phyloP scores from a whole-genome alignment of 2,113 vertebrate genomes.

The Pseudorectes ferrugineus region DNA sequence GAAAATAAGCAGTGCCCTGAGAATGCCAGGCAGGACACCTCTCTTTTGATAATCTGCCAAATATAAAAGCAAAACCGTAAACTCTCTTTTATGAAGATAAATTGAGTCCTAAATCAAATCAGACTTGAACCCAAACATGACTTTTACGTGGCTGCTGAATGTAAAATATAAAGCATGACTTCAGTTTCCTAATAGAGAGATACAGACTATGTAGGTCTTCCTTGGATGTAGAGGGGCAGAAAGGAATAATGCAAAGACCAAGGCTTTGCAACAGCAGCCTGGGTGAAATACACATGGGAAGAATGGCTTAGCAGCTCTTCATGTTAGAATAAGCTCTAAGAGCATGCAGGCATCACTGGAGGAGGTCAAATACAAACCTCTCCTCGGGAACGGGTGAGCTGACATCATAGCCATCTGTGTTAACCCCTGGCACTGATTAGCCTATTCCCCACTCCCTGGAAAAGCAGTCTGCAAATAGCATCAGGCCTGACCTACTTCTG shows the following conservation, averaged over 20 bases:
- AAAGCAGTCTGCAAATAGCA: not conserved
- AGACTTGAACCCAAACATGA: not conserved
- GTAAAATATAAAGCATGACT: not conserved
- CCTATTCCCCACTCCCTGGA: not conserved
- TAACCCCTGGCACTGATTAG: not conserved
- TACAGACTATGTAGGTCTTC: not conserved
- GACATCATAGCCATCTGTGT: fast-evolving
- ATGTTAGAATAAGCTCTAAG: not conserved
- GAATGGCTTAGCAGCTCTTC: not conserved
- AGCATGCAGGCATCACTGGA: not conserved
- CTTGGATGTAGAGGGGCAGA: not conserved
- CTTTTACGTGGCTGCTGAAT: not conserved
- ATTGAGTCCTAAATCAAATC: not conserved
- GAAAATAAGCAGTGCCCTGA: not conserved
- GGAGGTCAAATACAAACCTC: not conserved
- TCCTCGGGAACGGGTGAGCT: not conserved
- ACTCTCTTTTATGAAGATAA: not conserved
- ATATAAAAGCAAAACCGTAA: not conserved
- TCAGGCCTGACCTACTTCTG: slow-evolving; percentile 21
- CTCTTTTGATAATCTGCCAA: not conserved
- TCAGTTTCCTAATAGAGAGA: not conserved
- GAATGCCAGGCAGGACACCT: not conserved
- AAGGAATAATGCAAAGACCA: not conserved
- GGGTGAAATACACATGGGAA: not conserved
- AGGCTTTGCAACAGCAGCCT: not conserved